These are phyloP conservation scores for Lycia hirtaria DNA, from an alignment of 2,888 invertebrate genomes.

Conservation along the genomic window DNA sequence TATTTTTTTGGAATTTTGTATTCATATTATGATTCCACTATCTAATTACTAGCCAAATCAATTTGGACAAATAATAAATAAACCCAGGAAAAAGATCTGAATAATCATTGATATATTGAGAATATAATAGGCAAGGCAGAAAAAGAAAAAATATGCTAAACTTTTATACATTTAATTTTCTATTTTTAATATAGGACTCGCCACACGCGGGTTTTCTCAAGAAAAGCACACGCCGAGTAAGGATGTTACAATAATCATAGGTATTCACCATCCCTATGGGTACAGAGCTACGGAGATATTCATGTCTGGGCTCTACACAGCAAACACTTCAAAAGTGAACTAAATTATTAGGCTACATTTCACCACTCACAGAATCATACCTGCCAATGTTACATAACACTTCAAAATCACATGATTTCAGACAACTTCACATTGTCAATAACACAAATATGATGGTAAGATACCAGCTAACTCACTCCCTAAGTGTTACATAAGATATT, in stretches of 20 bases:
- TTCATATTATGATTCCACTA: no score
- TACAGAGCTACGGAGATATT: conserved; percentile 41
- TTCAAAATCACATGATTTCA: conserved; percentile 72
- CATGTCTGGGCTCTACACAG: conserved; percentile 53
- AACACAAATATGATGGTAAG: conserved; percentile 45
- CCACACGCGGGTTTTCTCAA: conserved; percentile 67
- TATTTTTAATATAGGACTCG: conserved; percentile 70
- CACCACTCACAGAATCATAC: conserved; percentile 61
- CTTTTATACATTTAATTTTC: conserved; percentile 65
- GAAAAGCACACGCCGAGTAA: conserved; percentile 75
- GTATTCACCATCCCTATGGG: conserved; percentile 48
- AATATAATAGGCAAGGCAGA: conserved; percentile 33
- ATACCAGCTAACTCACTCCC: conserved; percentile 60
- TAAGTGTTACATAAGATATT: conserved; percentile 44
- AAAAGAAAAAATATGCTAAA: conserved; percentile 48
- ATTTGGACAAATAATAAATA: no score
- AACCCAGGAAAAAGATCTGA: no score
- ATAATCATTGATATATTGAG: no score
- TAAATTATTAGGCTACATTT: conserved; percentile 55
- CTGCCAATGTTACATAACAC: conserved; percentile 73
- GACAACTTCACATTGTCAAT: conserved; percentile 58
- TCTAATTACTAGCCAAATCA: no score
- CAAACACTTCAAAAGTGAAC: conserved; percentile 57
- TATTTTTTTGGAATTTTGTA: no score
- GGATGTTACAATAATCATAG: conserved; percentile 43